Evolutionary conservation across 2,888 invertebrate genomes (phyloP).

Genomic region (Tanypteryx hageni): DNA sequence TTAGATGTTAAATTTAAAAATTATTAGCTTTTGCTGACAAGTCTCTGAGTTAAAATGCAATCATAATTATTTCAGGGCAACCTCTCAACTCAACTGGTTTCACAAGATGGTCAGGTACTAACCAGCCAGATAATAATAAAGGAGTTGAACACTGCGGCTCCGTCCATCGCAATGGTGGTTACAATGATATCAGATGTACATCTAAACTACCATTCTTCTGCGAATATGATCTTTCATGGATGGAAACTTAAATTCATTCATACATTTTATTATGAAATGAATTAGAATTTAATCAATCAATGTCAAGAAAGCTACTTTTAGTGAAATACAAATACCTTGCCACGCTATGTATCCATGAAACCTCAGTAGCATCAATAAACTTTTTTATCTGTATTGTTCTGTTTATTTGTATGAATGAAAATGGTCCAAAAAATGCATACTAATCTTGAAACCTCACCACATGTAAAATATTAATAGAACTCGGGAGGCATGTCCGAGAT

Average conservation of each 20-base stretch:
- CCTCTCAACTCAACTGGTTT: slow-evolving; percentile 67
- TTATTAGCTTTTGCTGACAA: too few species aligned
- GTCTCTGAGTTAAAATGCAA: neutral
- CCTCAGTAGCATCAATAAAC: too few species aligned
- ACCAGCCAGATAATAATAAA: neutral
- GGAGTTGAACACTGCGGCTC: slow-evolving; percentile 67
- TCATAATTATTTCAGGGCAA: slow-evolving; percentile 61
- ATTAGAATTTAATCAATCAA: neutral
- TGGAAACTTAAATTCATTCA: neutral
- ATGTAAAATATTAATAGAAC: too few species aligned
- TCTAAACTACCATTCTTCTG: slow-evolving; percentile 66
- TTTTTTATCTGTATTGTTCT: too few species aligned
- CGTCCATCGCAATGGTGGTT: slow-evolving; percentile 65
- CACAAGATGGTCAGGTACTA: slow-evolving; percentile 56
- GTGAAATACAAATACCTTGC: too few species aligned
- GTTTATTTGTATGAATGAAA: too few species aligned
- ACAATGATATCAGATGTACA: slow-evolving; percentile 67
- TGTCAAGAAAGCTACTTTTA: too few species aligned
- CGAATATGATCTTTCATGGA: slow-evolving; percentile 64
- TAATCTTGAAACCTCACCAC: too few species aligned
- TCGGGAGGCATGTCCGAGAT: too few species aligned
- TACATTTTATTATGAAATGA: neutral
- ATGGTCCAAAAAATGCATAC: too few species aligned
- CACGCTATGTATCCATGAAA: too few species aligned
- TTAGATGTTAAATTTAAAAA: too few species aligned